Conservation (phyloP, 2,113 vertebrate genomes). For the Zeus faber region DNA sequence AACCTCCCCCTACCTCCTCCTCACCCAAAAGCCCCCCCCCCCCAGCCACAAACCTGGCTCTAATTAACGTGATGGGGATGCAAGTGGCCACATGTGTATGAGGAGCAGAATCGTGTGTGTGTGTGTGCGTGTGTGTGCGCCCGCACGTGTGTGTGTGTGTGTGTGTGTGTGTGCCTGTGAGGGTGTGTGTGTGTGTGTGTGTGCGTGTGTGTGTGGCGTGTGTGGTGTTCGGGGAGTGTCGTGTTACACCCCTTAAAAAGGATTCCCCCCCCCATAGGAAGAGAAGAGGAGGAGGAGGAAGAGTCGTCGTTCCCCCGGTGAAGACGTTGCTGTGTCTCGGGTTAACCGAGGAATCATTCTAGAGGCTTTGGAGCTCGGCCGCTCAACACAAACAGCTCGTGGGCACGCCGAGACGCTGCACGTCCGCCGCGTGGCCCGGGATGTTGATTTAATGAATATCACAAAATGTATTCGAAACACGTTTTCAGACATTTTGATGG, state of each 20-base stretch:
- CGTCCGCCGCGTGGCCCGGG: no score
- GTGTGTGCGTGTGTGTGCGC: slow-evolving; percentile 23
- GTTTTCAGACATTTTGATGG: no score
- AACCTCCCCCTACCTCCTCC: slow-evolving; percentile 7
- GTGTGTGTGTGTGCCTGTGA: slow-evolving; percentile 14
- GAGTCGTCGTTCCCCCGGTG: slow-evolving; percentile 49
- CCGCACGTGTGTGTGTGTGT: slow-evolving; percentile 16
- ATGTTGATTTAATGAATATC: no score
- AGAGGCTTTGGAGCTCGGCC: slow-evolving; percentile 54
- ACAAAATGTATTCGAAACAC: no score
- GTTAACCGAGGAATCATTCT: slow-evolving; percentile 61
- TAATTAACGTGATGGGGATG: slow-evolving; percentile 74
- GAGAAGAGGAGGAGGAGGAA: slow-evolving; percentile 21
- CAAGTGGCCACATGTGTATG: slow-evolving; percentile 65
- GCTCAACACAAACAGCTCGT: slow-evolving; percentile 61
- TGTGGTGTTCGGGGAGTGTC: slow-evolving; percentile 13
- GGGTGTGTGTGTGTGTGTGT: slow-evolving; percentile 20
- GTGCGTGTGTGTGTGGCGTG: slow-evolving; percentile 27
- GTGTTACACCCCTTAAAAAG: slow-evolving; percentile 21
- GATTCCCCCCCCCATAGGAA: slow-evolving; percentile 25
- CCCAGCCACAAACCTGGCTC: slow-evolving; percentile 73
- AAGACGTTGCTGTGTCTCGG: slow-evolving; percentile 53
- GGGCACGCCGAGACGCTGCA: no score
- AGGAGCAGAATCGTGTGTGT: slow-evolving; percentile 37
- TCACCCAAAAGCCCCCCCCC: no score